These are phyloP conservation scores for Corythoichthys intestinalis DNA, from an alignment of 2,113 vertebrate species.

Conservation along the genomic window DNA sequence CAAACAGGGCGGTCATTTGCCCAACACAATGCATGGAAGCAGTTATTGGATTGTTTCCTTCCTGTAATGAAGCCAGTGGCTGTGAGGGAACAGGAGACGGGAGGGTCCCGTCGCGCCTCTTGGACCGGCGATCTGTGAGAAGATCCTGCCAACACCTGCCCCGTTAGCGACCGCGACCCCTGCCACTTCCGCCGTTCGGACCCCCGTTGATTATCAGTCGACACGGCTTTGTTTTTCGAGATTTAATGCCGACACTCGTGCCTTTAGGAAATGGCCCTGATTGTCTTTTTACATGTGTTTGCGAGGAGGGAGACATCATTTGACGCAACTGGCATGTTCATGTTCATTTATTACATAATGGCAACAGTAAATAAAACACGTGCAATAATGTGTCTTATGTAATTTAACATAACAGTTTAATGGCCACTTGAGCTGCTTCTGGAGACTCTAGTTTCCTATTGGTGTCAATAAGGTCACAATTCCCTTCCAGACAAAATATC, in stretches of 20 bases:
- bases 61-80: conserved; percentile 57
- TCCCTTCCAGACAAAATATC: neutral
- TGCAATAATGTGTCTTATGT: conserved; percentile 9
- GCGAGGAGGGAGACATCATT: conserved; percentile 17
- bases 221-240: conserved; percentile 36
- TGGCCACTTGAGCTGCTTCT: neutral
- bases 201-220: conserved; percentile 47
- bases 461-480: neutral
- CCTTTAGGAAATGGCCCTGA: conserved; percentile 34
- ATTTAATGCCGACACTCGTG: conserved; percentile 41
- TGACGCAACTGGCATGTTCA: neutral
- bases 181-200: conserved; percentile 22
- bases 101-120: conserved; percentile 40
- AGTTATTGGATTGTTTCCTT: conserved; percentile 73
- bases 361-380: neutral
- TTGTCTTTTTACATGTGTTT: conserved; percentile 20
- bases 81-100: conserved; percentile 53
- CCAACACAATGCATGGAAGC: conserved; percentile 75
- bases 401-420: neutral
- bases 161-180: conserved; percentile 33
- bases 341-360: neutral
- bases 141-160: conserved; percentile 67
- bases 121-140: conserved; percentile 57
- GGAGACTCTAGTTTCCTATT: neutral
- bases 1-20: conserved; percentile 54